A percentile compares a stretch with the other conserved stretches of the same genome.
Conservation (phyloP, 2,888 invertebrate genomes). For the Platycheirus albimanus region DNA sequence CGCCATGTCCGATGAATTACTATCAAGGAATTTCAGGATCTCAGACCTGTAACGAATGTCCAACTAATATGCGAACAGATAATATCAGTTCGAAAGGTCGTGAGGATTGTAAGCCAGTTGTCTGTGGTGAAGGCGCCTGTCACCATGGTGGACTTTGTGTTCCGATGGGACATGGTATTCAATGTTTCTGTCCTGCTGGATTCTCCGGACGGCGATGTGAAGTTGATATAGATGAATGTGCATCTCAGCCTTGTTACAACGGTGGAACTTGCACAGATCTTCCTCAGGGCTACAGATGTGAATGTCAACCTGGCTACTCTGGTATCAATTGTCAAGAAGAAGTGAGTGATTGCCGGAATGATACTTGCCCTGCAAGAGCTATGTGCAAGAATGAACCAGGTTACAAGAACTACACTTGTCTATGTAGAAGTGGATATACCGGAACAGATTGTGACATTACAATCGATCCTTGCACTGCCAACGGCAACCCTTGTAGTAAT, state of each 20-base stretch:
- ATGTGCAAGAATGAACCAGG: conserved; percentile 98
- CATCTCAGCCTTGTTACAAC: conserved; percentile 96
- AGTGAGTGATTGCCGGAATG: conserved; percentile 92
- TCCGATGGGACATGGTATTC: conserved; percentile 93
- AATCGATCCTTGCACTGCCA: conserved; percentile 94
- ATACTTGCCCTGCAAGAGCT: conserved; percentile 96
- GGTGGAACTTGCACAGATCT: conserved; percentile 95
- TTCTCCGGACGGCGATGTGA: conserved; percentile 97
- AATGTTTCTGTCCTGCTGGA: conserved; percentile 97
- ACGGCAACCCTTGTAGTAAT: conserved; percentile 95
- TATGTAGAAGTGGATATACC: conserved; percentile 97
- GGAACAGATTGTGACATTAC: conserved; percentile 96
- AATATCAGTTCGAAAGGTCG: conserved; percentile 90
- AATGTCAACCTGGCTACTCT: conserved; percentile 92
- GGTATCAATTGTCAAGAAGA: conserved; percentile 98
- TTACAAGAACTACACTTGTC: conserved; percentile 93
- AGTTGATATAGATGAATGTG: conserved; percentile 97
- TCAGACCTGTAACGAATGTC: conserved; percentile 94
- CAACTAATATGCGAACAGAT: conserved; percentile 94
- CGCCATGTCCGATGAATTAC: conserved; percentile 95
- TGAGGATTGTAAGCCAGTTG: conserved; percentile 93
- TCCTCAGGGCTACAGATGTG: conserved; percentile 95
- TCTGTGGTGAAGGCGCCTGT: conserved; percentile 93
- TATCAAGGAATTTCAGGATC: conserved; percentile 94
- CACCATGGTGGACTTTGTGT: conserved; percentile 96